Evolutionary conservation across 2,888 invertebrate genomes (phyloP).

Genomic region (Lottia gigantea): DNA sequence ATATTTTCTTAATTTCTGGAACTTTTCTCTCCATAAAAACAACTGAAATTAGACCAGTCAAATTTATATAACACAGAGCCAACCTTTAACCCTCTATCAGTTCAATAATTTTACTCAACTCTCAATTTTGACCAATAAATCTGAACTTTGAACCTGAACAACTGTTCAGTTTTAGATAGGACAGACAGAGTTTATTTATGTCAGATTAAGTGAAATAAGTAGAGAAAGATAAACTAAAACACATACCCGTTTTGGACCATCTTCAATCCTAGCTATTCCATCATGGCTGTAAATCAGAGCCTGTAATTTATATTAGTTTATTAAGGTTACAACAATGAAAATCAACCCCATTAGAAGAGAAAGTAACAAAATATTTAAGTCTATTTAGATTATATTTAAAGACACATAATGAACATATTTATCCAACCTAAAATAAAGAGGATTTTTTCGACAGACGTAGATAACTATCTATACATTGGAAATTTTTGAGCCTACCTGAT

Average conservation of each 20-base stretch:
- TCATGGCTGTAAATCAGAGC: slow-evolving; percentile 56
- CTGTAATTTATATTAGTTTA: slow-evolving; percentile 31
- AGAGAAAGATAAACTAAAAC: not conserved
- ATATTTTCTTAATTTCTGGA: slow-evolving; percentile 38
- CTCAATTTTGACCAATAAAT: too few relatives aligned
- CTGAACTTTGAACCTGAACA: too few relatives aligned
- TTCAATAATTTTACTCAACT: too few relatives aligned
- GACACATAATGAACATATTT: too few relatives aligned
- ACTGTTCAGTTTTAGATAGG: too few relatives aligned
- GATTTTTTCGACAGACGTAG: too few relatives aligned
- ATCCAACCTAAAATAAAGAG: too few relatives aligned
- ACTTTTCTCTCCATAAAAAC: slow-evolving; percentile 57
- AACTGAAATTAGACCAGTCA: slow-evolving; percentile 42
- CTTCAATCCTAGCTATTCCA: slow-evolving; percentile 57
- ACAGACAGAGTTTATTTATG: too few relatives aligned
- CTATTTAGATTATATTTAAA: too few relatives aligned
- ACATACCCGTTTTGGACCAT: slow-evolving; percentile 60
- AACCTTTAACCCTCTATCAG: too few relatives aligned
- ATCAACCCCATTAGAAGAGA: not conserved
- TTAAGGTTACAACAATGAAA: slow-evolving; percentile 9
- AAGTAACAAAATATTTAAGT: not conserved
- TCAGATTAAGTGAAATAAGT: not conserved
- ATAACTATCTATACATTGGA: not conserved
- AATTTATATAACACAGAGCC: not conserved
- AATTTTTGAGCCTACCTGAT: slow-evolving; percentile 44